Percentiles rank a stretch among this genome's conserved stretches.
These are phyloP conservation scores for Turnix velox DNA, from an alignment of 2,113 vertebrate species.

Conservation along the genomic window DNA sequence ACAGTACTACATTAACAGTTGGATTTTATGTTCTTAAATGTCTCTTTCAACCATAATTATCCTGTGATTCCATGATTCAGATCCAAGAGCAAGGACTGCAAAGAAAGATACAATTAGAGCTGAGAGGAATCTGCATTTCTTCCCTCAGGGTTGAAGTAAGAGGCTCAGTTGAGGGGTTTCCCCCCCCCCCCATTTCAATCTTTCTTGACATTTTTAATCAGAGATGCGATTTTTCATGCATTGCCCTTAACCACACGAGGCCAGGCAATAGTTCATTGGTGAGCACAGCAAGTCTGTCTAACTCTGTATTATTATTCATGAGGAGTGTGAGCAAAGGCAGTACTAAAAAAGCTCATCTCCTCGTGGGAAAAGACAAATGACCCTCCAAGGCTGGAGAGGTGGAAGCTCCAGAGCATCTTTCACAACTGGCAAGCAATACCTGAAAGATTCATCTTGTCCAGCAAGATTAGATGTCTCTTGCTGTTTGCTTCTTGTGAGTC, in stretches of 20 bases:
- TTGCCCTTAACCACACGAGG: background rate
- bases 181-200: background rate
- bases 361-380: background rate
- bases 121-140: background rate
- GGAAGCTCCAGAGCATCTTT: background rate
- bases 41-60: background rate
- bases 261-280: background rate
- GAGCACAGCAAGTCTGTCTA: background rate
- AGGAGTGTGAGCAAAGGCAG: background rate
- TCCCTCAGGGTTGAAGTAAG: background rate
- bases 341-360: background rate
- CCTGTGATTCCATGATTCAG: background rate
- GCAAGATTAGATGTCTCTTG: background rate
- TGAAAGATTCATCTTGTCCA: background rate
- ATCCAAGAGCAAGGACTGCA: background rate
- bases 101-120: background rate
- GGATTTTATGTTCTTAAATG: background rate
- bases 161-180: background rate
- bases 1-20: background rate
- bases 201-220: background rate
- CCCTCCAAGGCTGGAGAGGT: background rate
- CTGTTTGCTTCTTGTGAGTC: background rate
- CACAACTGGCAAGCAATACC: background rate
- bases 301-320: background rate
- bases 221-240: background rate